A percentile compares a stretch with the other conserved stretches of the same genome.
Conservation (phyloP, 2,113 vertebrate species). For the Microtus richardsoni region DNA sequence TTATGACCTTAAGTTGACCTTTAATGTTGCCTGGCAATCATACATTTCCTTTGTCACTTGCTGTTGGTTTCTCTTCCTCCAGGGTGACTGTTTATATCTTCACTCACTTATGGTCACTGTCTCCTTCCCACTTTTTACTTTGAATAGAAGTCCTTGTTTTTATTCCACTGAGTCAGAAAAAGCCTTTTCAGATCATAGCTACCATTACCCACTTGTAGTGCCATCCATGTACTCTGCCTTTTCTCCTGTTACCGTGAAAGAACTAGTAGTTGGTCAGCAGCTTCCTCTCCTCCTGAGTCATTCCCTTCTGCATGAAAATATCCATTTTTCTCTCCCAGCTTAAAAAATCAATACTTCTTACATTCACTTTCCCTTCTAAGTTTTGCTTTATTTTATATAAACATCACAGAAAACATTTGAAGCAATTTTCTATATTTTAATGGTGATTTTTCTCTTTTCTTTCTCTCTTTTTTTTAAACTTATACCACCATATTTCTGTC, state of each 20-base stretch:
- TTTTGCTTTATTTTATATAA: conserved; percentile 23
- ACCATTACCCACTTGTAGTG: not conserved
- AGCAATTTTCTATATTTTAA: conserved; percentile 15
- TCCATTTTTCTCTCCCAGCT: not conserved
- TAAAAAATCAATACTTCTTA: conserved; percentile 40
- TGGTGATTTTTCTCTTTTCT: not conserved
- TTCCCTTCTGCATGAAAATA: conserved; percentile 13
- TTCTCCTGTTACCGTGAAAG: not conserved
- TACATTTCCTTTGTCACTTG: not conserved
- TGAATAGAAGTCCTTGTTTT: not conserved
- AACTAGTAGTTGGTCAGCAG: not conserved
- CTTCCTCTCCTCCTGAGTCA: conserved; percentile 13
- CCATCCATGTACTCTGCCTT: not conserved
- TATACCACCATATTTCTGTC: not conserved
- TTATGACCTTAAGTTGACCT: not conserved
- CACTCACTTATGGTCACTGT: not conserved
- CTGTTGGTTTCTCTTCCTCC: conserved; percentile 10
- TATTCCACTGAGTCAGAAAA: not conserved
- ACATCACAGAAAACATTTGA: conserved; percentile 12
- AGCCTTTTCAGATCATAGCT: not conserved
- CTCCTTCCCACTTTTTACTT: conserved; percentile 1
- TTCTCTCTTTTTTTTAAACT: not conserved
- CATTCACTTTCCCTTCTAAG: not conserved
- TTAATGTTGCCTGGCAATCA: not conserved
- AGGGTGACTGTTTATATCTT: conserved; percentile 22